These are phyloP conservation scores for Patella depressa DNA, from an alignment of 2,888 invertebrate genomes.

Conservation along the genomic window DNA sequence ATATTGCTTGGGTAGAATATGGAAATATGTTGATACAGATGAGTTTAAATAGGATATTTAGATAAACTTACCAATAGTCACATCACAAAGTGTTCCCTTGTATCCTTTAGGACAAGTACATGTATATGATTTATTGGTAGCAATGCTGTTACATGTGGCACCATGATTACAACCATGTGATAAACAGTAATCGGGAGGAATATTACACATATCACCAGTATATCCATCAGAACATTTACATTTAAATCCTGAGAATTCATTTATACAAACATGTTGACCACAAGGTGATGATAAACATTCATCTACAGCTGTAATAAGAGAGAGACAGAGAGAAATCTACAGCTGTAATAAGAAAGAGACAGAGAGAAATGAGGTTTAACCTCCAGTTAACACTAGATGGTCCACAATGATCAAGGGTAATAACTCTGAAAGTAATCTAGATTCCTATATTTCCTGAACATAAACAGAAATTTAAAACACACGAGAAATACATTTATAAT, in stretches of 20 bases:
- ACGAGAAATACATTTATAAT: too few relatives aligned
- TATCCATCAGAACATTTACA: slow-evolving; percentile 13
- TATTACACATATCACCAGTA: slow-evolving; percentile 8
- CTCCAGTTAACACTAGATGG: too few relatives aligned
- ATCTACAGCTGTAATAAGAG: neutral
- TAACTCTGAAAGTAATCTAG: too few relatives aligned
- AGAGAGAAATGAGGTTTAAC: too few relatives aligned
- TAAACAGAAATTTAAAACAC: too few relatives aligned
- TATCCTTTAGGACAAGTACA: slow-evolving; percentile 8
- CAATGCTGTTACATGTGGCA: slow-evolving; percentile 11
- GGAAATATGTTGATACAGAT: too few relatives aligned
- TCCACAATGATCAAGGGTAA: too few relatives aligned
- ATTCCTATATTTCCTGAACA: too few relatives aligned
- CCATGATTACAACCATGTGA: slow-evolving; percentile 9
- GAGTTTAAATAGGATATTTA: too few relatives aligned
- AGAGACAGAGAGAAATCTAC: neutral
- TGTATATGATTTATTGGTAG: slow-evolving; percentile 5
- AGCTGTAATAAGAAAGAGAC: neutral
- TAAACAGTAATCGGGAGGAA: slow-evolving; percentile 9
- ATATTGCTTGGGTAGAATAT: too few relatives aligned
- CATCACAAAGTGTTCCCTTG: slow-evolving; percentile 14
- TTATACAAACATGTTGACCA: slow-evolving; percentile 10
- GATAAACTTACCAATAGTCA: neutral
- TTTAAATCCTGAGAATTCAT: neutral
- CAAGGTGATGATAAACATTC: slow-evolving; percentile 15